A percentile compares a stretch with the other conserved stretches of the same genome.
Evolutionary conservation across 2,888 invertebrate genomes (phyloP).

Genomic region (Tethea ocularis): DNA sequence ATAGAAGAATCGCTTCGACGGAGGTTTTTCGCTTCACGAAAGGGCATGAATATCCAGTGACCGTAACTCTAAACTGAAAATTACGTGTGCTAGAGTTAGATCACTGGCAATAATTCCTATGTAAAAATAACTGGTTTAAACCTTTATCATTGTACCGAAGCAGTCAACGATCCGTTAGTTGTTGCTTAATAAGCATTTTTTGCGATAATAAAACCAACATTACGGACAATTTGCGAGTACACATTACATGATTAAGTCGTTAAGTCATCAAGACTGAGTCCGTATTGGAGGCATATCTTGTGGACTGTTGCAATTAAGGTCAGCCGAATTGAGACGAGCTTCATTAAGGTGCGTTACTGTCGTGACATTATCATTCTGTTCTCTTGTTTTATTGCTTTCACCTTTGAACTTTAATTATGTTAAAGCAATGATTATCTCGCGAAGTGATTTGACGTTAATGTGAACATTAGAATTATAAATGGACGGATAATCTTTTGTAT

Average conservation of each 20-base stretch:
- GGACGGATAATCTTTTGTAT: not conserved
- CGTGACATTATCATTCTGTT: slow-evolving; percentile 15
- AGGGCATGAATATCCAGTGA: too few relatives aligned
- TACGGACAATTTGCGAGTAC: slow-evolving; percentile 40
- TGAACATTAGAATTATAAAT: not conserved
- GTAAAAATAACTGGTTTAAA: not conserved
- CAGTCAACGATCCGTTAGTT: slow-evolving; percentile 26
- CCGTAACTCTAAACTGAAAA: not conserved
- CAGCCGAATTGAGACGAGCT: slow-evolving; percentile 30
- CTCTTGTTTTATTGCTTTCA: slow-evolving; percentile 8
- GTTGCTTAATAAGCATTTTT: slow-evolving; percentile 44
- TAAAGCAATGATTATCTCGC: not conserved
- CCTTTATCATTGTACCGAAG: slow-evolving; percentile 7
- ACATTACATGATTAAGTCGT: slow-evolving; percentile 57
- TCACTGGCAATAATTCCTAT: not conserved
- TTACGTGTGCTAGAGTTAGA: not conserved
- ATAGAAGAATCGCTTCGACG: too few relatives aligned
- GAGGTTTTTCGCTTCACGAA: too few relatives aligned
- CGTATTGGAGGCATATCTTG: slow-evolving; percentile 10
- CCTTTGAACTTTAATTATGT: slow-evolving; percentile 6
- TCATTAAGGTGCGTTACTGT: slow-evolving; percentile 18
- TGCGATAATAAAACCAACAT: slow-evolving; percentile 47
- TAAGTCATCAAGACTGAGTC: slow-evolving; percentile 36
- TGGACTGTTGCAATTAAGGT: slow-evolving; percentile 53
- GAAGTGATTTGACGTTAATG: not conserved